phyloP scores from a whole-genome alignment of 2,888 invertebrate genomes.

The Aromia moschata region DNA sequence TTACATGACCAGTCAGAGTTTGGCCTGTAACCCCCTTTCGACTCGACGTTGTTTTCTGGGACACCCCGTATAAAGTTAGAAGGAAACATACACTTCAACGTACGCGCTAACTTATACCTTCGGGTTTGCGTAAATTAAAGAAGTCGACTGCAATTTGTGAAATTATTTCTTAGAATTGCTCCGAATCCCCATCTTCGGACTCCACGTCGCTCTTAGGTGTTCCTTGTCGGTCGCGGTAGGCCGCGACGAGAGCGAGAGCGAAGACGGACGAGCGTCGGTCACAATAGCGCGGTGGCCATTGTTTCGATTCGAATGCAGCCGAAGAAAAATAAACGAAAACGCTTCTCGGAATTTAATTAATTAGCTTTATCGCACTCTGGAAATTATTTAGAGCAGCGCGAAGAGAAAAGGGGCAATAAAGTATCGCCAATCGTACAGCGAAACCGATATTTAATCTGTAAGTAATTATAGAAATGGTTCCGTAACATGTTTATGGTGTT shows the following conservation, averaged over 20 bases:
- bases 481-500: conserved; percentile 42
- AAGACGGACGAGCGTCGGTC: conserved; percentile 5
- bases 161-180: conserved; percentile 62
- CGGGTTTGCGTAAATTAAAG: conserved; percentile 54
- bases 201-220: not conserved
- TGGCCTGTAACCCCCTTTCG: no score
- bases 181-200: conserved; percentile 4
- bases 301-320: conserved; percentile 37
- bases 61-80: no score
- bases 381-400: conserved; percentile 39
- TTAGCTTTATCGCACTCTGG: conserved; percentile 54
- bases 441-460: conserved; percentile 43
- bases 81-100: no score
- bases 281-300: conserved; percentile 37
- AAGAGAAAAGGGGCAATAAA: conserved; percentile 37
- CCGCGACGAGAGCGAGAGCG: not conserved
- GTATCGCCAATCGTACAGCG: conserved; percentile 33
- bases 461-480: conserved; percentile 45
- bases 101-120: no score
- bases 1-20: no score
- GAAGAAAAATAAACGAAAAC: conserved; percentile 44
- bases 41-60: no score
- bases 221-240: not conserved
- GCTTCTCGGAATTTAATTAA: conserved; percentile 59
- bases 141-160: conserved; percentile 63